Evolutionary conservation across 2,113 vertebrate species (phyloP), one percentile per base, ranked within the genome.

Genomic region (Bombycilla garrulus): DNA sequence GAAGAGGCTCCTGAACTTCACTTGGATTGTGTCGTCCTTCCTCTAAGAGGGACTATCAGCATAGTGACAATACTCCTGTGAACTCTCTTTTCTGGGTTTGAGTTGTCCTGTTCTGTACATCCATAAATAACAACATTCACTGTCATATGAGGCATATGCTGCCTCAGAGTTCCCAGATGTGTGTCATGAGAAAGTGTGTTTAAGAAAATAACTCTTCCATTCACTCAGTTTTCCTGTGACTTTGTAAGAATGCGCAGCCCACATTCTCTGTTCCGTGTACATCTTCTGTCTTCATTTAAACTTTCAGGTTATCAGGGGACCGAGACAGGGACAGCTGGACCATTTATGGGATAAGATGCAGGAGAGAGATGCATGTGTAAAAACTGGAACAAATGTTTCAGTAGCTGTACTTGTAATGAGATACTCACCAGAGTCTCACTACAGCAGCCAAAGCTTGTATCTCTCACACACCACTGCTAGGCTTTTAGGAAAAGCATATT

Each of bases 231-330:
- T 76, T 31, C 33, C 76, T 11, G 3, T 38, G 28, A 26, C 9
- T 92, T n/a, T 21, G 40, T n/a, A n/a, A 21, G 25, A 64, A 91
- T 64, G 10, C 29, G 58, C 21, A 38, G 26, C 11, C 23, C 11
- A 2, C n/a, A 35, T 45, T 81, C 42, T 83, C n/a, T 4, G 0
- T 53, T 77, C 40, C 13, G 1, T 1, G 1, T 22, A 14, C 12
- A 20, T 26, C 50, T 69, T 77, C 67, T 53, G 42, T 28, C 26
- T 36, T 67, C 53, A 29, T 79, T 89, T n/a, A 50, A 90, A 67
- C 19, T 36, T 69, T 26, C 19, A 67, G n/a, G 16, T 79, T 88
- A 45, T 26, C 69, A 33, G 25, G 48, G 48, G 45, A 71, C 51
- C 60, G 17, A 86, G 51, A 38, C 22, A 35, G 45, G 38, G 38